A percentile compares a stretch with the other conserved stretches of the same genome.
Evolutionary conservation across 2,888 invertebrate genomes (phyloP).

Genomic region (Drosophila prostipennis): DNA sequence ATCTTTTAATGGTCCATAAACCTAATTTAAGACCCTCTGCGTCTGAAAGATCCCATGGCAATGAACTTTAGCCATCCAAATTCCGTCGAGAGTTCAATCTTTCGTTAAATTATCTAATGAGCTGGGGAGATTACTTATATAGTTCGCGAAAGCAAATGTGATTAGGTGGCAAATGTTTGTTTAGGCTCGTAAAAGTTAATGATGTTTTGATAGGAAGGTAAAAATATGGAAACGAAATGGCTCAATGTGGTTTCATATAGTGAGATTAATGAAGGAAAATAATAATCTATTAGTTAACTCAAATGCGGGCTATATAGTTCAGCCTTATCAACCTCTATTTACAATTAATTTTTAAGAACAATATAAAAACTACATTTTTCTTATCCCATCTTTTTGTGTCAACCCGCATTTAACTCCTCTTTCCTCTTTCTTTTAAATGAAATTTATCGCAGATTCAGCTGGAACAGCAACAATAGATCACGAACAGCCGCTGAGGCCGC

Average conservation of each 20-base stretch:
- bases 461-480: conserved; percentile 30
- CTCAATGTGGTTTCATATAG: not conserved
- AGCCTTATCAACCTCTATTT: not conserved
- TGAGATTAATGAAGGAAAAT: too few species aligned
- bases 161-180: conserved; percentile 11
- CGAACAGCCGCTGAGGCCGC: conserved; percentile 12
- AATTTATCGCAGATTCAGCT: conserved; percentile 37
- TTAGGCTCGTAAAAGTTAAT: conserved; percentile 10
- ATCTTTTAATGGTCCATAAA: conserved; percentile 43
- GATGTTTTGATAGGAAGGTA: conserved; percentile 19
- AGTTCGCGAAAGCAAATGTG: conserved; percentile 11
- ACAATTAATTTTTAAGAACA: conserved; percentile 2
- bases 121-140: conserved; percentile 10
- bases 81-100: conserved; percentile 15
- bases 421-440: conserved; percentile 14
- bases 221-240: not conserved
- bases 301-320: too few species aligned
- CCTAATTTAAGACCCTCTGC: conserved; percentile 25
- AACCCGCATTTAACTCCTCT: conserved; percentile 20
- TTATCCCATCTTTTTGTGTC: not conserved
- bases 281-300: too few species aligned
- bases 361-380: conserved; percentile 4
- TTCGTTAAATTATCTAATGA: conserved; percentile 26
- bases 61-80: conserved; percentile 20
- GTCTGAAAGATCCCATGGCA: conserved; percentile 18